Conservation (phyloP, 2,797 vertebrate genomes). For the Crax fasciolata region DNA sequence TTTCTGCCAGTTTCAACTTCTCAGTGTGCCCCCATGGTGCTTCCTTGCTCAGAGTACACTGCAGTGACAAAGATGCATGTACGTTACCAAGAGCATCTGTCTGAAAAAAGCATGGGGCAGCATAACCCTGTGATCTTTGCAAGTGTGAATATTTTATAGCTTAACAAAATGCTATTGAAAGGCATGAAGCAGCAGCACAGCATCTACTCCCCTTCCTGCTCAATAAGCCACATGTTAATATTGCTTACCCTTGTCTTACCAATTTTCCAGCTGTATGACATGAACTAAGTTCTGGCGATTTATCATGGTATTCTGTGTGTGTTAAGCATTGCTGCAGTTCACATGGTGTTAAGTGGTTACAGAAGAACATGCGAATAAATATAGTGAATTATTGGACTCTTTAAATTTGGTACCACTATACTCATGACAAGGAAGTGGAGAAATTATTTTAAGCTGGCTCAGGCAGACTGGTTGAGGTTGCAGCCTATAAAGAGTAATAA, state of each 20-base stretch:
- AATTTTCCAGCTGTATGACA: slow-evolving; percentile 46
- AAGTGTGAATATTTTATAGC: slow-evolving; percentile 54
- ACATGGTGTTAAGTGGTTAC: slow-evolving; percentile 40
- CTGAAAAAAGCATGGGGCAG: neutral
- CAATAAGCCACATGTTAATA: slow-evolving; percentile 36
- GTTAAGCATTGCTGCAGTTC: slow-evolving; percentile 43
- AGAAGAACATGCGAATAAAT: slow-evolving; percentile 47
- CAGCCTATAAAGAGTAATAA: neutral
- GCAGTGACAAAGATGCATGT: neutral
- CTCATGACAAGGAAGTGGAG: slow-evolving; percentile 4
- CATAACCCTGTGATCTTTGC: neutral
- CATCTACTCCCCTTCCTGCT: slow-evolving; percentile 12
- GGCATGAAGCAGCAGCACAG: slow-evolving; percentile 1
- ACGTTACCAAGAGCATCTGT: neutral
- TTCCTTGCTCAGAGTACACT: neutral
- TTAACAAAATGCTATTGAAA: slow-evolving; percentile 49
- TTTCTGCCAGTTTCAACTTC: neutral
- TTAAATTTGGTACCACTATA: slow-evolving; percentile 11
- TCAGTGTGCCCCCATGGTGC: neutral
- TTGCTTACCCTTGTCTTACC: slow-evolving; percentile 39
- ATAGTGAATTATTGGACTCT: neutral
- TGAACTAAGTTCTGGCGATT: slow-evolving; percentile 45
- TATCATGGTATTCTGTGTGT: slow-evolving; percentile 9
- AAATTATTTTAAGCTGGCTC: slow-evolving; percentile 27
- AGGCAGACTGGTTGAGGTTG: neutral